Evolutionary conservation across 2,888 invertebrate genomes (phyloP), one percentile per base, ranked within the genome.

Genomic region (Caenorhabditis doughertyi): DNA sequence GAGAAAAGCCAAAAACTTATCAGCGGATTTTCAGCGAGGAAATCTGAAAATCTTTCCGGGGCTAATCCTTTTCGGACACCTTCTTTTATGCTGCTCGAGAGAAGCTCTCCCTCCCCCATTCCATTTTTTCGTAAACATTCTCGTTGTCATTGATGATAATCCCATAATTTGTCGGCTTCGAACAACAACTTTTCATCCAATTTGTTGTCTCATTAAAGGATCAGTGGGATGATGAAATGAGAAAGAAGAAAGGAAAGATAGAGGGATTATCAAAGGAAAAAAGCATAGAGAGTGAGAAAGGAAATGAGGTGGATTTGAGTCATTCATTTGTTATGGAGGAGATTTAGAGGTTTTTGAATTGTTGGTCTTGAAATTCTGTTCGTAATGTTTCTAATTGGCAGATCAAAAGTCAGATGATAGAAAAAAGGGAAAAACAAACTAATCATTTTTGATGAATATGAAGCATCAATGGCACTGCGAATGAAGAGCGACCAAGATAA

Each of bases 191-290:
- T 68, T 76, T 68, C 60, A 76, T 68, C 76, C 60, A 76, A 76
- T 76, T 76, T 68, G 76, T 76, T 76, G 67, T 76, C 76, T 76
- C 76, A 76, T 76, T 68, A 76, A 76, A 68, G 76, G 76, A 76
- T 76, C 58, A 76, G 27, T 58, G 39, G 35, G 64, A 62, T 51
- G 53, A 62, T 42, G 25, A 49, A 56, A 39, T 44, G 58, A 49
- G 35, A 47, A 56, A 49, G 11, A 16, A 42, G 8, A 42, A 55
- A n/a, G 44, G n/a, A 32, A 29, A 39, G 39, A 64, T 47, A 42
- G 32, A 16, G 18, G 47, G 44, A 42, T 53, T 47, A 44, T 9
- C 8, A 53, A 21, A 21, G n/a, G 3, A 25, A 49, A 44, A 35
- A 35, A 21, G 18, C 32, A 56, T n/a, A 18, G 35, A 56, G 18